These are phyloP conservation scores for Scaeva pyrastri DNA, from an alignment of 2,888 invertebrate species.

Conservation along the genomic window DNA sequence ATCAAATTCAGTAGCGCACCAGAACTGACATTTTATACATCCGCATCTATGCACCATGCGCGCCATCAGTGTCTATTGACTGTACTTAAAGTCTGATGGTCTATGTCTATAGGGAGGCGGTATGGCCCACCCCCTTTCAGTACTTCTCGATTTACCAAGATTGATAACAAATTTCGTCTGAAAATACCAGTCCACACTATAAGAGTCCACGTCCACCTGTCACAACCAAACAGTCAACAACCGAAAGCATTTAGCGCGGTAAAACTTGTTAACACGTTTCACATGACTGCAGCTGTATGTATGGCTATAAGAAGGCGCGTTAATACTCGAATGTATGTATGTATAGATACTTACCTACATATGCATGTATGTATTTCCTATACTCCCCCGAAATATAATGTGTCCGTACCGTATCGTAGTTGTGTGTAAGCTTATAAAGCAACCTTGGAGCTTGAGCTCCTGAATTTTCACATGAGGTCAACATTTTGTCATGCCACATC, in stretches of 20 bases:
- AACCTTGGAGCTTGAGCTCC: slow-evolving; percentile 66
- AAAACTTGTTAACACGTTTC: slow-evolving; percentile 46
- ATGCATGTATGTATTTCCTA: no score
- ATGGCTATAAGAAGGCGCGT: slow-evolving; percentile 51
- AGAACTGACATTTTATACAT: slow-evolving; percentile 65
- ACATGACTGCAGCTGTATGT: slow-evolving; percentile 10
- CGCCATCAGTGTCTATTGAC: slow-evolving; percentile 21
- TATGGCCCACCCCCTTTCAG: slow-evolving; percentile 10
- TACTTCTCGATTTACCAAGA: slow-evolving; percentile 62
- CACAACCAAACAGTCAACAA: slow-evolving; percentile 16
- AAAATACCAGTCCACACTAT: slow-evolving; percentile 54
- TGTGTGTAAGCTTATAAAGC: not conserved
- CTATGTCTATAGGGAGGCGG: not conserved
- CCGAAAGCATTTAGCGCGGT: slow-evolving; percentile 62
- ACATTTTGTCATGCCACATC: slow-evolving; percentile 76
- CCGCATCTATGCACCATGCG: slow-evolving; percentile 27
- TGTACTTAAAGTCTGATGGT: not conserved
- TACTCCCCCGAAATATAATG: slow-evolving; percentile 43
- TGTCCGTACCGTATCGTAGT: no score
- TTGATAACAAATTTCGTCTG: slow-evolving; percentile 63
- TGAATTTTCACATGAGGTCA: slow-evolving; percentile 75
- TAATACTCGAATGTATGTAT: no score
- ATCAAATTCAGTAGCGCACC: slow-evolving; percentile 73
- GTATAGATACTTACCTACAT: not conserved
- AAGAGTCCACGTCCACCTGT: slow-evolving; percentile 71